Base-by-base conservation (phyloP, 2,797 vertebrate genomes). In the Sitta carolinensis region DNA sequence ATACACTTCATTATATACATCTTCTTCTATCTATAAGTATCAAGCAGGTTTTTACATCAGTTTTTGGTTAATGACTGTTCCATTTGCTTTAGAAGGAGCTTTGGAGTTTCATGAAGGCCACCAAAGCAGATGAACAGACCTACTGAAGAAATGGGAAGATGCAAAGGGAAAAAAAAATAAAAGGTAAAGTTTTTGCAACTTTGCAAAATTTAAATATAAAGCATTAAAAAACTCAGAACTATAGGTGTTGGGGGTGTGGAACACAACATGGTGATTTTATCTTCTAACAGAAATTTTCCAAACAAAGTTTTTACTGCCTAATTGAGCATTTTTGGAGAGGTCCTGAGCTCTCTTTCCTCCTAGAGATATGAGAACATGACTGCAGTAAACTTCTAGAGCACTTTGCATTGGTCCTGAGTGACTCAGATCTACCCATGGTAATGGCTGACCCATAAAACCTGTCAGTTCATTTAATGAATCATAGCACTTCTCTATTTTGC, bases 161-260 rank as follows among this genome's bases (percentile, higher is more conserved):
- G 25, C 25, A 36, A 69, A 36, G 7, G 11, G 8, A 36, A 42
- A 64, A 8, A 14, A 2, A 22, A 45, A 62, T 51, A 15, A 14
- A 55, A 77, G 45, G 3, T 27, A 54, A 54, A 2, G 1, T 17
- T 59, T 77, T 63, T 82, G 7, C 7, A 82, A 36, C 12, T 7
- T 40, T 40, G 4, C 3, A 55, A 66, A 82, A 79, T 16, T 30
- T 52, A 86, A 76, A 76, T 22, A n/a, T 36, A n/a, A 84, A 59
- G 7, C 10, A 17, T 42, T 58, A 32, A 74, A 77, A 77, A 38
- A 6, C 36, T 57, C 27, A 25, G 38, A 94, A 73, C 17, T 45
- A 18, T 8, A 16, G 5, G 2, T 48, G 1, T 13, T 59, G 11
- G 3, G 2, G 2, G 4, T 51, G 8, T 34, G 20, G 15, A 67